phyloP scores from a whole-genome alignment of 2,888 invertebrate genomes.

The Hofmannophila pseudospretella region DNA sequence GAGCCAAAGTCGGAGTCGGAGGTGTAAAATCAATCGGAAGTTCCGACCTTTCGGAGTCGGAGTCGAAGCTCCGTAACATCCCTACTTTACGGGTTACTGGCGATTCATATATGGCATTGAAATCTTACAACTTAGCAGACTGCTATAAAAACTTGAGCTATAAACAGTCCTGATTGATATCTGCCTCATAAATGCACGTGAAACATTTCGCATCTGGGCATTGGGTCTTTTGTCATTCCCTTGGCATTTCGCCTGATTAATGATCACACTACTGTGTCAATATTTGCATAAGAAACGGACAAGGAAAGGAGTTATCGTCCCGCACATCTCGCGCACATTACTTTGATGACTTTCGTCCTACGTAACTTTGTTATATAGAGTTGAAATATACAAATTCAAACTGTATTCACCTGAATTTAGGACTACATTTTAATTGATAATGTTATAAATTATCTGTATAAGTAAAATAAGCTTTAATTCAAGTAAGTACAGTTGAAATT shows the following conservation, averaged over 20 bases:
- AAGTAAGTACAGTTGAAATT: constrained; percentile 24
- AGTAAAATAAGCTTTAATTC: constrained; percentile 11
- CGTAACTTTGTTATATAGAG: constrained; percentile 23
- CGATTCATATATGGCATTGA: neutral
- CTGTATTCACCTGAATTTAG: constrained; percentile 24
- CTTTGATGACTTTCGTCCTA: constrained; percentile 55
- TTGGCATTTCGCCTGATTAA: constrained; percentile 65
- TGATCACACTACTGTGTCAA: constrained; percentile 69
- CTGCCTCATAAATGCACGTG: constrained; percentile 32
- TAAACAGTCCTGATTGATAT: constrained; percentile 39
- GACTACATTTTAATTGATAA: constrained; percentile 21
- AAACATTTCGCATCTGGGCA: constrained; percentile 33
- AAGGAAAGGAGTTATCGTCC: constrained; percentile 64
- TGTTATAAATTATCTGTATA: neutral
- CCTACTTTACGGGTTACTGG: no score
- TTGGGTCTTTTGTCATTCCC: constrained; percentile 42
- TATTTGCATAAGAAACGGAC: constrained; percentile 76
- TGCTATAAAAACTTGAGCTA: constrained; percentile 21
- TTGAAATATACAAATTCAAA: constrained; percentile 9
- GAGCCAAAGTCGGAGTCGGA: no score
- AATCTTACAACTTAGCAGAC: constrained; percentile 4
- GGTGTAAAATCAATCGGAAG: no score
- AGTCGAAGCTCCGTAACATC: no score
- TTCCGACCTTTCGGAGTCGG: no score
- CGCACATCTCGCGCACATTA: constrained; percentile 56